A percentile compares a stretch with the other conserved stretches of the same genome.
phyloP scores from a whole-genome alignment of 2,888 invertebrate genomes.

The Aphelenchoides bicaudatus region DNA sequence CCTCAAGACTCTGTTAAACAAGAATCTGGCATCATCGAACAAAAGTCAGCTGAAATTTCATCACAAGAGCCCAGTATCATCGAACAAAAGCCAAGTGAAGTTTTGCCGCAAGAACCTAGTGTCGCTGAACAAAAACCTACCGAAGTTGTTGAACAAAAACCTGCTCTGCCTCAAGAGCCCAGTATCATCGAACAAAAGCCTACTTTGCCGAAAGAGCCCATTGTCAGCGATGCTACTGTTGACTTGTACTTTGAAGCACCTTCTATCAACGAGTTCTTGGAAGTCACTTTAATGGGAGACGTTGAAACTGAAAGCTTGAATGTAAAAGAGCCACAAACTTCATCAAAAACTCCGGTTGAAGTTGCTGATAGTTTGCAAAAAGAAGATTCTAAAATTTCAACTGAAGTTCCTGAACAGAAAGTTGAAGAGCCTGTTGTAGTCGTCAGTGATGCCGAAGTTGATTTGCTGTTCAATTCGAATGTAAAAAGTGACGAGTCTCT shows the following conservation, averaged over 20 bases:
- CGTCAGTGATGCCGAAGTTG: background rate
- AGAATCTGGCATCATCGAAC: background rate
- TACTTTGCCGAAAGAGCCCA: too few species aligned
- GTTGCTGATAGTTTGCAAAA: too few species aligned
- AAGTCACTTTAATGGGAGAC: too few species aligned
- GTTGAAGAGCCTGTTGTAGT: too few species aligned
- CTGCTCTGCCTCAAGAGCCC: background rate
- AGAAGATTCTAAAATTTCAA: too few species aligned
- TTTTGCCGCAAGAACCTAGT: background rate
- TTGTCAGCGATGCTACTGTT: too few species aligned
- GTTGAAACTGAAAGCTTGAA: too few species aligned
- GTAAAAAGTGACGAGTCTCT: too few species aligned
- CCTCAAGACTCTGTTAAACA: background rate
- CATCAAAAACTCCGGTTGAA: too few species aligned
- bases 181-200: too few species aligned
- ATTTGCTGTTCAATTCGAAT: background rate
- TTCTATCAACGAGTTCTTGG: background rate
- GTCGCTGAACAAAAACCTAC: slow-evolving; percentile 11
- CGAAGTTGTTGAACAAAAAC: slow-evolving; percentile 16
- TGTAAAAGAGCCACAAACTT: too few species aligned
- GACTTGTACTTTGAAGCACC: background rate
- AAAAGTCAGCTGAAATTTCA: background rate
- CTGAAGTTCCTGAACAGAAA: too few species aligned
- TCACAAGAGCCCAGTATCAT: background rate
- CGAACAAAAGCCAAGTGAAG: background rate